Conservation (phyloP, 2,113 vertebrate genomes). For the Motacilla alba region DNA sequence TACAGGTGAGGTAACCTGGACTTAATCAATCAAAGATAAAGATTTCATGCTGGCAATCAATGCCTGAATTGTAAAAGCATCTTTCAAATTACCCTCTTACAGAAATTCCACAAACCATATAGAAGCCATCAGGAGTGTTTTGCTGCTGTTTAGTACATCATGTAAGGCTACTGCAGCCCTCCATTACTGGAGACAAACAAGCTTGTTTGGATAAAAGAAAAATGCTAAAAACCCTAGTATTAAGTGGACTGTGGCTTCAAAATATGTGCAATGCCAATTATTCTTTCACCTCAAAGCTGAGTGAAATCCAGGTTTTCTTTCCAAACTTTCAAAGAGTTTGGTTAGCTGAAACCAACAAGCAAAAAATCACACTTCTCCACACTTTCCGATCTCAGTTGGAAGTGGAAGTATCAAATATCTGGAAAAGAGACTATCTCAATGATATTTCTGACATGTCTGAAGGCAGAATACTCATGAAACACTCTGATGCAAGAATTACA, state of each 20-base stretch:
- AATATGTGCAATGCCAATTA: neutral
- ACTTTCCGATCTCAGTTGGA: conserved; percentile 19
- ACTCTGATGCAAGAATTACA: conserved; percentile 14
- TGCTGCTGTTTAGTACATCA: neutral
- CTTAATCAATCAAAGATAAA: neutral
- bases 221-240: neutral
- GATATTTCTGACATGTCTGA: conserved; percentile 11
- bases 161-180: neutral
- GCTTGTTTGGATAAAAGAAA: neutral
- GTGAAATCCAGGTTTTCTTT: neutral
- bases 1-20: neutral
- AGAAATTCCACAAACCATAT: neutral
- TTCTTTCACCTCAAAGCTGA: neutral
- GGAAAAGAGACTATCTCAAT: neutral
- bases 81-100: neutral
- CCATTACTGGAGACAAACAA: neutral
- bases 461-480: conserved; percentile 4
- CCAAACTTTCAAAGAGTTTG: neutral
- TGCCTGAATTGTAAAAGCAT: neutral
- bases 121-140: neutral
- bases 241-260: neutral
- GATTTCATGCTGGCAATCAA: neutral
- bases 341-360: neutral
- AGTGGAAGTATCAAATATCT: conserved; percentile 54
- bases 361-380: conserved; percentile 28